Evolutionary conservation across 2,888 invertebrate species (phyloP).

Genomic region (Gerris lacustris): DNA sequence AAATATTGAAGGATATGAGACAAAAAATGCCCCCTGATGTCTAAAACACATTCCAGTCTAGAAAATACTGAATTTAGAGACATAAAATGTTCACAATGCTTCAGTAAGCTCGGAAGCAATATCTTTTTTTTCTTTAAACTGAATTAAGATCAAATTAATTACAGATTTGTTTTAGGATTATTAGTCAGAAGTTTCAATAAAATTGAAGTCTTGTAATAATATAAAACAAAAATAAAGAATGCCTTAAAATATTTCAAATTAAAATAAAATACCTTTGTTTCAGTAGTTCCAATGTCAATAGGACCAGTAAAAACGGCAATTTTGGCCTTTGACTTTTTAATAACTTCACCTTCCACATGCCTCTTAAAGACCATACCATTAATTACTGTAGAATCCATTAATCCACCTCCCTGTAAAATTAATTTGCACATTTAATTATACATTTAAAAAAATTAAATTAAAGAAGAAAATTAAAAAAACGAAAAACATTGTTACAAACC

Average conservation of each 20-base stretch:
- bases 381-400: slow-evolving; percentile 65
- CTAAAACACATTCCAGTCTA: too few relatives aligned
- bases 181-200: neutral
- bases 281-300: slow-evolving; percentile 89
- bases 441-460: neutral
- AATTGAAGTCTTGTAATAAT: neutral
- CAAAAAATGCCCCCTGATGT: too few relatives aligned
- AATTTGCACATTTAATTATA: neutral
- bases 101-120: too few relatives aligned
- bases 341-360: slow-evolving; percentile 83
- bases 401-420: slow-evolving; percentile 60
- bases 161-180: neutral
- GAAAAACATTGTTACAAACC: slow-evolving; percentile 36
- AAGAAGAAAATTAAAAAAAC: slow-evolving; percentile 6
- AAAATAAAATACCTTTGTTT: slow-evolving; percentile 77
- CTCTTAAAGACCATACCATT: slow-evolving; percentile 98
- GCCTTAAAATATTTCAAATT: neutral
- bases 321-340: slow-evolving; percentile 65
- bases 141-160: too few relatives aligned
- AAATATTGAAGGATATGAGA: too few relatives aligned
- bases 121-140: neutral
- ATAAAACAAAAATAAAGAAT: neutral
- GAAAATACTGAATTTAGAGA: too few relatives aligned
- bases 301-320: slow-evolving; percentile 91
- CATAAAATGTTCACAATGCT: too few relatives aligned